Evolutionary conservation across 2,113 vertebrate species (phyloP), one percentile per base, ranked within the genome.

Genomic region (Apaloderma vittatum): DNA sequence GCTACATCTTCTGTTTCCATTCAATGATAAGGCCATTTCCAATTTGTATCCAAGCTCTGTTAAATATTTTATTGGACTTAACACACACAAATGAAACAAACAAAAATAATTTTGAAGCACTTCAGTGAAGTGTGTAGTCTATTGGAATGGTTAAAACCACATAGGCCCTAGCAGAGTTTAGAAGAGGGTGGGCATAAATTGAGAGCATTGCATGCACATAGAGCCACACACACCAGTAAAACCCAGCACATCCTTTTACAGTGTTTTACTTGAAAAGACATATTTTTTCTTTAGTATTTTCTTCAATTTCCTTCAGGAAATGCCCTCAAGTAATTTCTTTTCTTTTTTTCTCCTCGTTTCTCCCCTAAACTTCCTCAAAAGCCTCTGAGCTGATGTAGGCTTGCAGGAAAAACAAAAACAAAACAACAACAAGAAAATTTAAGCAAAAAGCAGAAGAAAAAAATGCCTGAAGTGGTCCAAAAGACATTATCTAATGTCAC

Each of bases 21-120:
- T 95, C 95, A 88, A 16, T 61, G 94, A 95, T 70, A 96, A 96
- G 96, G 90, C 83, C 84, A 49, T 95, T 95, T 98, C 83, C 90
- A 97, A 93, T 95, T 96, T 94, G 67, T 92, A 94, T 76, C 88
- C 81, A 92, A 88, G 94, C 95, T 86, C 90, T 67, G 72, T 61
- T 94, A 97, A 97, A 96, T 97, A 96, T 96, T 90, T 88, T 91
- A 95, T 97, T 90, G 59, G 87, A 95, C 93, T 93, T 80, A 85
- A 86, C 77, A 79, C 68, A 67, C 34, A 95, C 7, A 84, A 86
- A 84, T 61, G 94, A 96, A 96, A 94, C 92, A 97, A 96, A 87
- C 65, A 86, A 92, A 94, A 94, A 80, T 91, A 10, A 94, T 86
- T 95, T 83, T 79, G 79, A 88, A 95, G 86, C 76, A 77, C 54